Conservation (phyloP, 1,140 invertebrate species). For the Macrostomum lignano region DNA sequence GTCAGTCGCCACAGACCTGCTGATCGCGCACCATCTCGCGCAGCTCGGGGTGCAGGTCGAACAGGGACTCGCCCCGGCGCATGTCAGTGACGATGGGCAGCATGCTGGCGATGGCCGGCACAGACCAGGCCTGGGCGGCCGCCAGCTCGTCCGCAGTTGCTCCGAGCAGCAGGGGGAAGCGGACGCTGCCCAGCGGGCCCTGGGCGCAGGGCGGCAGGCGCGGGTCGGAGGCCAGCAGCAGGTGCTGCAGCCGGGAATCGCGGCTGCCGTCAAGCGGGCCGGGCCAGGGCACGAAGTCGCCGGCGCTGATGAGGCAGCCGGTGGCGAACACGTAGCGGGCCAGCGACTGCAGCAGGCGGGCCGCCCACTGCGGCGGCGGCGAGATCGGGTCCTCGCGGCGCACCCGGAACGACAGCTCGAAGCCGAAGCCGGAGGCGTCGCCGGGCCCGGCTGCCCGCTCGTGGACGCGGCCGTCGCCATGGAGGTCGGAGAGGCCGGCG, state of each 20-base stretch:
- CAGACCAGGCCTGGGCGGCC: no score
- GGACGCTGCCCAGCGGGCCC: no score
- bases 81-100: conserved; percentile 65
- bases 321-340: conserved; percentile 53
- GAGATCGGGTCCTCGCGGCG: conserved; percentile 37
- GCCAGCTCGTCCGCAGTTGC: no score
- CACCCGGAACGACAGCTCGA: conserved; percentile 62
- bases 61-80: conserved; percentile 45
- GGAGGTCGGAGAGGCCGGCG: conserved; percentile 67
- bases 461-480: conserved; percentile 68
- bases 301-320: conserved; percentile 46
- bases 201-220: no score
- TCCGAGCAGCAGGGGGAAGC: no score
- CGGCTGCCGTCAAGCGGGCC: conserved; percentile 42
- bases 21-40: no score
- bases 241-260: conserved; percentile 49
- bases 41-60: conserved; percentile 45
- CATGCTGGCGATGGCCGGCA: no score
- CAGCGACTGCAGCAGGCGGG: conserved; percentile 56
- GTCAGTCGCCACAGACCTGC: no score
- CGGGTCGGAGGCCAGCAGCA: conserved; percentile 54
- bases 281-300: conserved; percentile 78
- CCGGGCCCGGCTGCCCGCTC: conserved; percentile 35
- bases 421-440: conserved; percentile 54
- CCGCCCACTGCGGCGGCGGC: conserved; percentile 67